phyloP scores from a whole-genome alignment of 2,888 invertebrate species.

The Drosophila neonasuta region DNA sequence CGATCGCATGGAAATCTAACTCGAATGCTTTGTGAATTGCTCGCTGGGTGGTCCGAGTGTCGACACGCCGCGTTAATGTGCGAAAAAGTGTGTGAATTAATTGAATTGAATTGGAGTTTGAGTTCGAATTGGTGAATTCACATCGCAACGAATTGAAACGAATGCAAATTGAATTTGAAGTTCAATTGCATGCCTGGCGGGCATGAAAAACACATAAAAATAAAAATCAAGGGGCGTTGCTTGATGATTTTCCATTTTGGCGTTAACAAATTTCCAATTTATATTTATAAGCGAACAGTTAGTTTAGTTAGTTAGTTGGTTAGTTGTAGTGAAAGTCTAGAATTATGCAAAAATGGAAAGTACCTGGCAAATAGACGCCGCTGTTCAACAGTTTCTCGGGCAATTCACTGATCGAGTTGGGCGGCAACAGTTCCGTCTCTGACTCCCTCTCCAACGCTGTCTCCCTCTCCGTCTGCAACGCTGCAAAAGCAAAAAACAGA shows the following conservation, averaged over 20 bases:
- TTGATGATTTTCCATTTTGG: slow-evolving; percentile 49
- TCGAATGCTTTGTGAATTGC: slow-evolving; percentile 10
- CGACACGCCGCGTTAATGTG: slow-evolving; percentile 49
- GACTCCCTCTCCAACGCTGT: slow-evolving; percentile 44
- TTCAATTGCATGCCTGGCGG: slow-evolving; percentile 47
- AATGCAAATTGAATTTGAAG: slow-evolving; percentile 28
- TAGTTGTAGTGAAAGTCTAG: slow-evolving; percentile 59
- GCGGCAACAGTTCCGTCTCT: slow-evolving; percentile 83
- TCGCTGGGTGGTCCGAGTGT: slow-evolving; percentile 64
- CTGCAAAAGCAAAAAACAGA: slow-evolving; percentile 24
- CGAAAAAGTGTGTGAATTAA: slow-evolving; percentile 72
- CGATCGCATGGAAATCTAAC: neutral
- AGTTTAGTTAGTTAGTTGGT: slow-evolving; percentile 5
- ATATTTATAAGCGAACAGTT: slow-evolving; percentile 58
- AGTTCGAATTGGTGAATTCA: slow-evolving; percentile 3
- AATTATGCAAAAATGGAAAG: slow-evolving; percentile 46
- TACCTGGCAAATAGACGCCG: slow-evolving; percentile 88
- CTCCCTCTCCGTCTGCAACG: slow-evolving; percentile 56
- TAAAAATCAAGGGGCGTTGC: slow-evolving; percentile 56
- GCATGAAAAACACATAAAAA: slow-evolving; percentile 32
- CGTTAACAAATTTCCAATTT: slow-evolving; percentile 49
- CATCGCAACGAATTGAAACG: slow-evolving; percentile 33
- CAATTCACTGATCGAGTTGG: slow-evolving; percentile 86
- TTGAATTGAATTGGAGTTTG: slow-evolving; percentile 37
- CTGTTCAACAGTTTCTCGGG: slow-evolving; percentile 87